A percentile compares a stretch with the other conserved stretches of the same genome.
Evolutionary conservation across 1,140 invertebrate genomes (phyloP).

Genomic region (Cydia amplana): DNA sequence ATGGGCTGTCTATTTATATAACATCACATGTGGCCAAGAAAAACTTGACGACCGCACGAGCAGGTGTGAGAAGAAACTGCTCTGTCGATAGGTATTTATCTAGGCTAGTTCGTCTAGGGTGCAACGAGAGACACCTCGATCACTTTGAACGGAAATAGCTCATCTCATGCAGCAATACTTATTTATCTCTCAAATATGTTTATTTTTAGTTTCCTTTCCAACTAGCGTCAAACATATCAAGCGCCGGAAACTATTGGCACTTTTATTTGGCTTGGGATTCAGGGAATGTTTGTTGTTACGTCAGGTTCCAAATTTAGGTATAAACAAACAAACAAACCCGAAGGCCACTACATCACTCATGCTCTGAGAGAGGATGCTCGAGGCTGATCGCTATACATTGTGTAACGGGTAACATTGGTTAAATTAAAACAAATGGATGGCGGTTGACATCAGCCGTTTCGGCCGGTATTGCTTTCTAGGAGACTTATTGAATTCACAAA

Average conservation of each 20-base stretch:
- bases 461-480: background rate
- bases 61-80: constrained; percentile 35
- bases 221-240: background rate
- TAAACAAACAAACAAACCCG: too few relatives aligned
- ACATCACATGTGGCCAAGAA: constrained; percentile 63
- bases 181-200: background rate
- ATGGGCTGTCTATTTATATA: constrained; percentile 63
- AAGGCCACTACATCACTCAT: too few relatives aligned
- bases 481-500: background rate
- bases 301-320: too few relatives aligned
- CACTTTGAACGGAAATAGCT: background rate
- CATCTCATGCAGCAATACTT: too few relatives aligned
- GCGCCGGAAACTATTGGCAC: background rate
- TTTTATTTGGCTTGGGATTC: background rate
- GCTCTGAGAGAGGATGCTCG: too few relatives aligned
- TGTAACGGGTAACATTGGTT: too few relatives aligned
- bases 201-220: background rate
- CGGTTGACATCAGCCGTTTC: too few relatives aligned
- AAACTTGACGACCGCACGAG: constrained; percentile 59
- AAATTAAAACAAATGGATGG: too few relatives aligned
- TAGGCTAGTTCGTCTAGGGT: constrained; percentile 2
- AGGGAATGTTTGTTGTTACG: background rate
- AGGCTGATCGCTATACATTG: too few relatives aligned
- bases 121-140: background rate
- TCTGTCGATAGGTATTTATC: constrained; percentile 5